Evolutionary conservation across 1,140 invertebrate species (phyloP), one percentile per base, ranked within the genome.

Genomic region (Ganaspis sp.): DNA sequence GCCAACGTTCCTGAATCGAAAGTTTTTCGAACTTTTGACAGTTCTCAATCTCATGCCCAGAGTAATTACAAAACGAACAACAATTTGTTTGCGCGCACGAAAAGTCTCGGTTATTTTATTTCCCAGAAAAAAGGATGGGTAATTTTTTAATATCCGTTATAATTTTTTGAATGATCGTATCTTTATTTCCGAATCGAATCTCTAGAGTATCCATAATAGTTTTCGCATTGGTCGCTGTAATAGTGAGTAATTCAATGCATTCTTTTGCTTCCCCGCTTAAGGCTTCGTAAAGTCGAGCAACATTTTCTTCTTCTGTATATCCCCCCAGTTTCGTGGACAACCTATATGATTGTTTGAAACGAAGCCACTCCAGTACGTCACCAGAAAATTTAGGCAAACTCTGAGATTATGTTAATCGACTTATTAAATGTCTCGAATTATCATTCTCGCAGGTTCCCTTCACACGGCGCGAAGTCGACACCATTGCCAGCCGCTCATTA

Each of bases 341-440:
- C 4, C 69, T 70, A 19, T 69, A 76, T 1, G 53, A 58, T 34
- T 58, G 29, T 53, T 77, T 77, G n/a, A 77, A 77, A 3, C 58
- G 37, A 0, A 38, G 9, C 75, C 75, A 77, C 12, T 77, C 75
- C 0, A 77, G 26, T 1, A 23, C 5, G 8, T 77, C 40, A 9
- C 75, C 75, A 1, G 26, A 34, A 21, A 77, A 73, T 2, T 15
- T 34, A 9, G 71, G 71, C 17, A 77, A 12, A 15, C 12, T 45
- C 4, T 15, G 12, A 45, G 42, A 11, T 0, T 11, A 45, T 15
- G 42, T 45, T 45, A 45, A 15, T 45, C 42, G 42, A 15, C 42
- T 45, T 1, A 45, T 1, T 15, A 45, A 45, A n/a, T 45, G 42
- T 15, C 1, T 12, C 4, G 42, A 45, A 45, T 15, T 15, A 4